A percentile compares a stretch with the other conserved stretches of the same genome.
These are phyloP conservation scores for Adelosebastes latens DNA, from an alignment of 2,797 vertebrate species.

Conservation along the genomic window DNA sequence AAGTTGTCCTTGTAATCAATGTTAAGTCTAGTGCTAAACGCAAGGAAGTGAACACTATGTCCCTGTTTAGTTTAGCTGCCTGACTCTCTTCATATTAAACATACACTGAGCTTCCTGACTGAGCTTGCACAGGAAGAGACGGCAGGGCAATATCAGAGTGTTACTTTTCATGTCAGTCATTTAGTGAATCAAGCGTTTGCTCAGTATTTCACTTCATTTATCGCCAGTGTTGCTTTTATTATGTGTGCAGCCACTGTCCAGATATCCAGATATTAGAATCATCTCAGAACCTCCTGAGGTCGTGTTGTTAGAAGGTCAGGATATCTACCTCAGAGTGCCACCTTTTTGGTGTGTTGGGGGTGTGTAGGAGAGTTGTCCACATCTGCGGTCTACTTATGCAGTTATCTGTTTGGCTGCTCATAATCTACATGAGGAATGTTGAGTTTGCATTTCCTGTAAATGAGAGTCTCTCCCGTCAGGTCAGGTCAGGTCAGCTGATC, in stretches of 20 bases:
- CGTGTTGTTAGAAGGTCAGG: not conserved
- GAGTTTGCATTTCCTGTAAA: slow-evolving; percentile 66
- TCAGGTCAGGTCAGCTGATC: slow-evolving; percentile 37
- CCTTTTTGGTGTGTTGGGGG: not conserved
- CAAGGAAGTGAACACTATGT: slow-evolving; percentile 12
- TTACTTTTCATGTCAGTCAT: not conserved
- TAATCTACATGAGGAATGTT: slow-evolving; percentile 50
- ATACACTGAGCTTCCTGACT: slow-evolving; percentile 13
- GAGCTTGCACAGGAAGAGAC: slow-evolving; percentile 36
- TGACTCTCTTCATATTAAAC: slow-evolving; percentile 16
- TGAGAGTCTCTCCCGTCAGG: slow-evolving; percentile 16
- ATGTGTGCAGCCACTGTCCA: not conserved
- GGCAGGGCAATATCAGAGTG: not conserved
- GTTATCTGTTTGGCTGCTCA: slow-evolving; percentile 35
- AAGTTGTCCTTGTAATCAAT: slow-evolving; percentile 9
- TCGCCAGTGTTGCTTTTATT: not conserved
- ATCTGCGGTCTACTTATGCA: not conserved
- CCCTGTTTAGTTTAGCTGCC: slow-evolving; percentile 37
- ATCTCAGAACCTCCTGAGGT: not conserved
- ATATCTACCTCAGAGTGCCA: not conserved
- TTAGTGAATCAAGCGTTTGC: not conserved
- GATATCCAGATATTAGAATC: not conserved
- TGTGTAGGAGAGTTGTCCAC: slow-evolving; percentile 10
- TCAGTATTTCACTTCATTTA: not conserved
- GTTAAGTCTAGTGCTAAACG: not conserved